A percentile compares a stretch with the other conserved stretches of the same genome.
Conservation (phyloP, 2,888 invertebrate genomes). For the Bedellia somnulentella region DNA sequence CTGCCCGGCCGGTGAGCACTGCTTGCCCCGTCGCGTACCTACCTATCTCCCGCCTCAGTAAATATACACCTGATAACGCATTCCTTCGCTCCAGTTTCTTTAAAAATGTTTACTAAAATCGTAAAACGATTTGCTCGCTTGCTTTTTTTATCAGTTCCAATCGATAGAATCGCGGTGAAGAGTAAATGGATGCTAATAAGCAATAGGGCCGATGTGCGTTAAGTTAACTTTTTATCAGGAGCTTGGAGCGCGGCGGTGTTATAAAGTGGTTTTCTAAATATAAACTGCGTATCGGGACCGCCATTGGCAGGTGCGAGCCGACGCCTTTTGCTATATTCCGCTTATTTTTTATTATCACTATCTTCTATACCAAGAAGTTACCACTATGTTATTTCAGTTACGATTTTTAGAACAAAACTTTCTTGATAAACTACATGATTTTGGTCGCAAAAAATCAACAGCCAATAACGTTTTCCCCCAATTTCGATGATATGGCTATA, state of each 20-base stretch:
- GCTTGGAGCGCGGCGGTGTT: slow-evolving; percentile 47
- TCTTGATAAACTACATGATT: too few species aligned
- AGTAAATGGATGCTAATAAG: slow-evolving; percentile 52
- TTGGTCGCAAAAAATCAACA: too few species aligned
- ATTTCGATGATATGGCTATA: too few species aligned
- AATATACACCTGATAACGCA: slow-evolving; percentile 45
- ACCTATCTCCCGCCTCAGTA: slow-evolving; percentile 37
- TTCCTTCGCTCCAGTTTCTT: slow-evolving; percentile 23
- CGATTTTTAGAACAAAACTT: too few species aligned
- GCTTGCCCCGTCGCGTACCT: slow-evolving; percentile 14
- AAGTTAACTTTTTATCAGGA: slow-evolving; percentile 47
- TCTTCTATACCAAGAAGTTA: too few species aligned
- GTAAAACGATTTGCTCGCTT: slow-evolving; percentile 1
- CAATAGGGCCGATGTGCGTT: slow-evolving; percentile 38
- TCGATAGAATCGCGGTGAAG: slow-evolving; percentile 52
- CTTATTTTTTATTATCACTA: slow-evolving; percentile 26
- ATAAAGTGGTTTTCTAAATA: slow-evolving; percentile 60
- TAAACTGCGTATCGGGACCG: slow-evolving; percentile 53
- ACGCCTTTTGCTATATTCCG: slow-evolving; percentile 24
- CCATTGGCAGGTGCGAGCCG: slow-evolving; percentile 54
- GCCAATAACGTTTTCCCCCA: too few species aligned
- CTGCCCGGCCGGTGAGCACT: slow-evolving; percentile 28
- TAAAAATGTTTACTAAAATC: neutral
- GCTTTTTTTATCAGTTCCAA: slow-evolving; percentile 13
- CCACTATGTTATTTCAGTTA: too few species aligned